A percentile compares a stretch with the other conserved stretches of the same genome.
Evolutionary conservation across 2,797 vertebrate genomes (phyloP).

Genomic region (Tokudaia muenninki): DNA sequence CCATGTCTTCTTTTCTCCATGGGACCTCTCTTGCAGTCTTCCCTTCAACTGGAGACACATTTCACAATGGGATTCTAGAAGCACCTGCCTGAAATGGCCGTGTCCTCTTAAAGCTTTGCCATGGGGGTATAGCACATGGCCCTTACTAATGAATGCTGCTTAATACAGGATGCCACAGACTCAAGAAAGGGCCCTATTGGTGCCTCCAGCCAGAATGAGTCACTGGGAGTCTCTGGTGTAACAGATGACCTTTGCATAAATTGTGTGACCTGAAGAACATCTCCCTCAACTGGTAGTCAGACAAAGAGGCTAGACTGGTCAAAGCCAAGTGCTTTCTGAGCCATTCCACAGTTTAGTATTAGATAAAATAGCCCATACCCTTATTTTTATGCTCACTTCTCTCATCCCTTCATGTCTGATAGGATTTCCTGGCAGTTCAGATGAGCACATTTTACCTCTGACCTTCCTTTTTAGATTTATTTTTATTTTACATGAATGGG

Average conservation of each 20-base stretch:
- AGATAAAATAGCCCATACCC: not conserved
- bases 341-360: not conserved
- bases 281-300: not conserved
- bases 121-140: not conserved
- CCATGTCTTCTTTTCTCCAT: not conserved
- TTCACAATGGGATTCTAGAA: not conserved
- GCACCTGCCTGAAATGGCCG: not conserved
- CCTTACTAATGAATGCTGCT: not conserved
- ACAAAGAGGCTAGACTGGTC: not conserved
- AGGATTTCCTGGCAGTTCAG: not conserved
- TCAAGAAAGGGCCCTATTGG: not conserved
- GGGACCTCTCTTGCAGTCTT: not conserved
- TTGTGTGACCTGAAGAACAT: not conserved
- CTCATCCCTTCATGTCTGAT: not conserved
- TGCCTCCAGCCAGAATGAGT: not conserved
- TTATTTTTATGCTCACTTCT: constrained; percentile 12
- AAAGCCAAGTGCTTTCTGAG: not conserved
- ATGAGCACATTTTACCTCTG: not conserved
- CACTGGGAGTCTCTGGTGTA: not conserved
- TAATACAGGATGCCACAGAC: not conserved
- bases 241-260: not conserved
- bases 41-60: not conserved
- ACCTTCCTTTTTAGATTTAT: not conserved
- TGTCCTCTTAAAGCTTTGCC: not conserved
- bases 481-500: not conserved